Conservation (phyloP, 2,888 invertebrate genomes). For the Andrena hattorfiana region DNA sequence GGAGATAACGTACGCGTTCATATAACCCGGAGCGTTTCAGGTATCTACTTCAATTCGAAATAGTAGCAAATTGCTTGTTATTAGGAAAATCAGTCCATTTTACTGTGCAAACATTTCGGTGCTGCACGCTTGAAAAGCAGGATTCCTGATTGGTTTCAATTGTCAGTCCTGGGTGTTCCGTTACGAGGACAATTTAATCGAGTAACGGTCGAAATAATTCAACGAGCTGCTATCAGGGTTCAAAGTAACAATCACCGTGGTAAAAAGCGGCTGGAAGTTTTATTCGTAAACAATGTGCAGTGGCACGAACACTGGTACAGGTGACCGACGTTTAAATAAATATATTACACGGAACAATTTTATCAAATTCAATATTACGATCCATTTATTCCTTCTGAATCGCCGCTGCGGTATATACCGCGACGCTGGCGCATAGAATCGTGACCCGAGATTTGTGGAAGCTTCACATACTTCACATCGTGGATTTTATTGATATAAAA, state of each 20-base stretch:
- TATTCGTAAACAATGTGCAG: not conserved
- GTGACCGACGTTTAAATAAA: slow-evolving; percentile 23
- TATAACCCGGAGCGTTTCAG: too few relatives aligned
- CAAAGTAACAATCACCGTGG: not conserved
- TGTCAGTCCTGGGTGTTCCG: not conserved
- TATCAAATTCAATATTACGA: slow-evolving; percentile 1
- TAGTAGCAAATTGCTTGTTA: too few relatives aligned
- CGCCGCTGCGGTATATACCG: not conserved
- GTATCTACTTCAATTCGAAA: too few relatives aligned
- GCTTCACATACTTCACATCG: too few relatives aligned
- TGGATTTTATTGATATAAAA: slow-evolving; percentile 3
- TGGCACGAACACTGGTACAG: too few relatives aligned
- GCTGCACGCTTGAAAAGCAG: too few relatives aligned
- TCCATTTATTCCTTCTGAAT: slow-evolving; percentile 15
- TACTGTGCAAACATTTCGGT: too few relatives aligned
- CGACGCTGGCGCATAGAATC: not conserved
- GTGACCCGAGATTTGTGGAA: not conserved
- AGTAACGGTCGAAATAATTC: not conserved
- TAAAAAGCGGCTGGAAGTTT: slow-evolving; percentile 5
- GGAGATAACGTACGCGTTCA: too few relatives aligned
- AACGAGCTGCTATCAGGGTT: not conserved
- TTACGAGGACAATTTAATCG: not conserved
- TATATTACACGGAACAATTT: not conserved
- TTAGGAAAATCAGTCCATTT: too few relatives aligned
- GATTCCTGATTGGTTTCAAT: too few relatives aligned